Conservation (phyloP, 2,888 invertebrate genomes). For the Drosophila nigricruria region DNA sequence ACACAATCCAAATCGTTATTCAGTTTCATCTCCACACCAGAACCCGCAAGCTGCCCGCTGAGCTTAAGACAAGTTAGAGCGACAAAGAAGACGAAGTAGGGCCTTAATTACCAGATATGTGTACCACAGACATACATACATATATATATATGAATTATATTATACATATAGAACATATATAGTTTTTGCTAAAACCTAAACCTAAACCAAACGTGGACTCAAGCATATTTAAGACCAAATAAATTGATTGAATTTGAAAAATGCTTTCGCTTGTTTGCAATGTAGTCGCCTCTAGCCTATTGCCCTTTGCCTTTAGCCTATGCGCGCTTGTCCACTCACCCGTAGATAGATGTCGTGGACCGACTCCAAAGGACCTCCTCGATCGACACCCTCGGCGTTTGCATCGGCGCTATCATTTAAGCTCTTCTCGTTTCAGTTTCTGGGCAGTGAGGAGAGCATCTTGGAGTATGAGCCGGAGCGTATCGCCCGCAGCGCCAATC, state of each 20-base stretch:
- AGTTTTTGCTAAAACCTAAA: constrained; percentile 62
- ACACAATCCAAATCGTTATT: constrained; percentile 14
- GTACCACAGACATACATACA: constrained; percentile 11
- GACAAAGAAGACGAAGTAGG: constrained; percentile 20
- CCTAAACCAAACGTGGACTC: constrained; percentile 66
- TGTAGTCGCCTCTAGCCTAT: constrained; percentile 28
- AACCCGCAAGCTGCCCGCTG: constrained; percentile 44
- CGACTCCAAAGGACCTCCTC: constrained; percentile 3
- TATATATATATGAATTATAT: not conserved
- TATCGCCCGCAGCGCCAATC: constrained; percentile 63
- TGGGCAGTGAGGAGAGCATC: constrained; percentile 94
- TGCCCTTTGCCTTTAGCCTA: constrained; percentile 1
- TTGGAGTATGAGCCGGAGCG: constrained; percentile 88
- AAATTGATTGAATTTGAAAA: constrained; percentile 64
- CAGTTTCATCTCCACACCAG: not conserved
- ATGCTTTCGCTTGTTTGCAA: constrained; percentile 46
- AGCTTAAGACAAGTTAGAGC: constrained; percentile 12
- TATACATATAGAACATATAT: constrained; percentile 21
- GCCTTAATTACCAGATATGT: constrained; percentile 51
- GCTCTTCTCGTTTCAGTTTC: constrained; percentile 87
- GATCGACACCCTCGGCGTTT: not conserved
- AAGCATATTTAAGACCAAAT: constrained; percentile 64
- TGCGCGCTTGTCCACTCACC: constrained; percentile 8
- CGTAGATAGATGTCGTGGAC: constrained; percentile 36
- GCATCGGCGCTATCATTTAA: not conserved